A percentile compares a stretch with the other conserved stretches of the same genome.
Evolutionary conservation across 2,797 vertebrate genomes (phyloP).

Genomic region (Orestias chungarensis): DNA sequence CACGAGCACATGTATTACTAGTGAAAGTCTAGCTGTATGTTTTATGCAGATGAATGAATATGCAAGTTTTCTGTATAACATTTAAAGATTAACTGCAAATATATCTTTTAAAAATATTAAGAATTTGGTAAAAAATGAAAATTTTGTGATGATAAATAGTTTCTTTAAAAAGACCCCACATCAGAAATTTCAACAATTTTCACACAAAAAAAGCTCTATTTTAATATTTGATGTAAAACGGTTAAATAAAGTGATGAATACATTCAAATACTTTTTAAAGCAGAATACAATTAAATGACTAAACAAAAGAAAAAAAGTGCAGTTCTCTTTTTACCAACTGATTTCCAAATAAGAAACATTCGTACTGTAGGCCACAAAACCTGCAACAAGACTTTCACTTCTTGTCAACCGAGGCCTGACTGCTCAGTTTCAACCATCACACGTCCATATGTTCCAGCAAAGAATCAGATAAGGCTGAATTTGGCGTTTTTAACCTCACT

Average conservation of each 20-base stretch:
- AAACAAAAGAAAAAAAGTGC: too few relatives aligned
- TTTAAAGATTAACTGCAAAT: background rate
- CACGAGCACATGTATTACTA: background rate
- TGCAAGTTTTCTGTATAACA: too few relatives aligned
- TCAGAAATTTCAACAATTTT: too few relatives aligned
- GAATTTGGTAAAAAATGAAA: background rate
- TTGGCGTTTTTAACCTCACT: constrained; percentile 50
- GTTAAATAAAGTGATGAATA: background rate
- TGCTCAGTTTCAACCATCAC: background rate
- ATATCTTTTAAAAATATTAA: too few relatives aligned
- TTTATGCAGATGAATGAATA: background rate
- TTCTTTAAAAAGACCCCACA: too few relatives aligned
- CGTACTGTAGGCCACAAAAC: background rate
- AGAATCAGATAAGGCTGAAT: constrained; percentile 2
- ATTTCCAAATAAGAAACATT: background rate
- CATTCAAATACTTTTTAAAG: background rate
- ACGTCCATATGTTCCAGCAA: background rate
- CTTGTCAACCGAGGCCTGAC: background rate
- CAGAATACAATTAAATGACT: background rate
- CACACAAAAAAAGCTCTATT: background rate
- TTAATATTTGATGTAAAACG: background rate
- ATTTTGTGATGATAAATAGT: too few relatives aligned
- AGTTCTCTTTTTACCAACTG: too few relatives aligned
- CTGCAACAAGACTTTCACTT: background rate
- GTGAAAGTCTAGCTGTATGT: background rate